A percentile compares a stretch with the other conserved stretches of the same genome.
Evolutionary conservation across 2,888 invertebrate species (phyloP).

Genomic region (Leucoptera coffeella): DNA sequence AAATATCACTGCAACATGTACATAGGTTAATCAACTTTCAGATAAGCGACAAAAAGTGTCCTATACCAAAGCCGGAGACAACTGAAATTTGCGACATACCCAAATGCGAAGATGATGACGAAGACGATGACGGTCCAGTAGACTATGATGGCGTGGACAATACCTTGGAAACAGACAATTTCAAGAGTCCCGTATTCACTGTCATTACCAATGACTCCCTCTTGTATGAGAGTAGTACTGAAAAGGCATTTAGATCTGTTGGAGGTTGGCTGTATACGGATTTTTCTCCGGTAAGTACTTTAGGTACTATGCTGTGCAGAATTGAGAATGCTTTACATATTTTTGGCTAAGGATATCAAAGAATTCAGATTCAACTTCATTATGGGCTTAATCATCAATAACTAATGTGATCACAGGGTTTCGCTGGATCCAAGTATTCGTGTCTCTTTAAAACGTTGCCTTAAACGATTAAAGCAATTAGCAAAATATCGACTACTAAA

Average conservation of each 20-base stretch:
- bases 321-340: too few relatives aligned
- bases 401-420: too few relatives aligned
- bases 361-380: too few relatives aligned
- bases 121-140: conserved; percentile 32
- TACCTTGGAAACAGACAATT: conserved; percentile 25
- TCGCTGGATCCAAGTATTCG: too few relatives aligned
- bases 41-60: conserved; percentile 37
- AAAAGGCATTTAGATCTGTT: conserved; percentile 27
- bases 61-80: conserved; percentile 20
- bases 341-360: too few relatives aligned
- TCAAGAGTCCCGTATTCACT: conserved; percentile 28
- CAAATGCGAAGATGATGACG: conserved; percentile 16
- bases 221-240: conserved; percentile 32
- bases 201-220: too few relatives aligned
- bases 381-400: too few relatives aligned
- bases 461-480: too few relatives aligned
- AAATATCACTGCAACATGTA: too few relatives aligned
- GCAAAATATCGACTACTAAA: too few relatives aligned
- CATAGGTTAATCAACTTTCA: conserved; percentile 13
- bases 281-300: conserved; percentile 48
- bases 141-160: too few relatives aligned
- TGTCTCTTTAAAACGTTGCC: too few relatives aligned
- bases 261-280: conserved; percentile 52
- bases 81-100: conserved; percentile 27
- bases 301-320: background rate